phyloP scores from a whole-genome alignment of 2,888 invertebrate species.

The Encarsia formosa region DNA sequence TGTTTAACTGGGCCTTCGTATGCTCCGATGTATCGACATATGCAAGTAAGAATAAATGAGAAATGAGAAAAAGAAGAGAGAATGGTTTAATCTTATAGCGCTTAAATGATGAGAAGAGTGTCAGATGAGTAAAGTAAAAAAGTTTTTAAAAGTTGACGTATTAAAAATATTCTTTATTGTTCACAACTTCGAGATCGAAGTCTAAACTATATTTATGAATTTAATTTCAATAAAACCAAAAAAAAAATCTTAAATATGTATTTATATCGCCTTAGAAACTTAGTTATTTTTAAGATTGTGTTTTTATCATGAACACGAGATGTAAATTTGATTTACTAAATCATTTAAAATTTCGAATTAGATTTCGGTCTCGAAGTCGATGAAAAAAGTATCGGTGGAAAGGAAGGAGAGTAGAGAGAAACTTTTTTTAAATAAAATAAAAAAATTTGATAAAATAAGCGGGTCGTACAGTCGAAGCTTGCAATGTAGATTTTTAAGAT shows the following conservation, averaged over 20 bases:
- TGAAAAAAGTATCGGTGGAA: not conserved
- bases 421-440: slow-evolving; percentile 14
- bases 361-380: slow-evolving; percentile 20
- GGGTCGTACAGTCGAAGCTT: slow-evolving; percentile 30
- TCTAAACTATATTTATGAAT: not conserved
- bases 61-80: slow-evolving; percentile 5
- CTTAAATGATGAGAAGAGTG: slow-evolving; percentile 3
- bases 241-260: no score
- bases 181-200: slow-evolving; percentile 16
- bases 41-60: slow-evolving; percentile 8
- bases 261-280: no score
- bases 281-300: no score
- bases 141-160: slow-evolving; percentile 12
- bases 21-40: slow-evolving; percentile 25
- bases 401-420: slow-evolving; percentile 18
- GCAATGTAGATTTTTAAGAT: slow-evolving; percentile 37
- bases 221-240: no score
- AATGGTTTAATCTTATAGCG: no score
- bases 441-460: slow-evolving; percentile 13
- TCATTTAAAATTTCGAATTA: no score
- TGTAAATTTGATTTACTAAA: no score
- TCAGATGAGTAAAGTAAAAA: slow-evolving; percentile 8
- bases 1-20: slow-evolving; percentile 23
- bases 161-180: slow-evolving; percentile 13
- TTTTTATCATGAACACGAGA: no score